These are phyloP conservation scores for Centruroides sculpturatus DNA, from an alignment of 1,140 invertebrate genomes.

Conservation along the genomic window DNA sequence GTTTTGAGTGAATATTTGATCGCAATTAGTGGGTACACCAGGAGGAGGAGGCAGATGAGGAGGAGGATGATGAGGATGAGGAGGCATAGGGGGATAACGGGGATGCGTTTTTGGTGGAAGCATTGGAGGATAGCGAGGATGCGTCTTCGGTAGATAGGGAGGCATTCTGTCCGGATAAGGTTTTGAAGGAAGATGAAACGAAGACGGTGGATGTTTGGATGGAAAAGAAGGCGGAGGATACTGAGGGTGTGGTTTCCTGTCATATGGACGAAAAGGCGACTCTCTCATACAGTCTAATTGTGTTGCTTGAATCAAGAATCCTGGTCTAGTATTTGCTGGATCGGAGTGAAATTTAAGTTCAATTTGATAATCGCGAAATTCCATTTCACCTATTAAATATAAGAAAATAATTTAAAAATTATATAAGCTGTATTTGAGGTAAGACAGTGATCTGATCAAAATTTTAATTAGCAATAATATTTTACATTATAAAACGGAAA, in stretches of 20 bases:
- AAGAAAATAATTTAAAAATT: background rate
- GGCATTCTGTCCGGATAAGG: too few species aligned
- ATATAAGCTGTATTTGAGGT: background rate
- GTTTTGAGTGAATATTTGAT: slow-evolving; percentile 4
- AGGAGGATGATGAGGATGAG: background rate
- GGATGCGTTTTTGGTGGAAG: too few species aligned
- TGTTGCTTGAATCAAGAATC: slow-evolving; percentile 18
- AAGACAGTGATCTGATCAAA: too few species aligned
- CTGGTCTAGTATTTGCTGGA: slow-evolving; percentile 10
- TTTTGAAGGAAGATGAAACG: too few species aligned
- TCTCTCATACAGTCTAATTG: slow-evolving; percentile 17
- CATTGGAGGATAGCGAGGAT: too few species aligned
- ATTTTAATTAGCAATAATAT: background rate
- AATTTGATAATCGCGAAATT: slow-evolving; percentile 17
- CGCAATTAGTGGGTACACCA: slow-evolving; percentile 4
- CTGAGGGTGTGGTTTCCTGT: background rate
- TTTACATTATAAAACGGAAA: background rate
- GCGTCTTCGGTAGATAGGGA: too few species aligned
- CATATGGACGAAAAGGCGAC: background rate
- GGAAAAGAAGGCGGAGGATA: background rate
- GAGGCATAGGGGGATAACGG: background rate
- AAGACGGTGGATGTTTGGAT: too few species aligned
- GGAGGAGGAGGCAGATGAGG: too few species aligned
- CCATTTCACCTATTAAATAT: slow-evolving; percentile 10
- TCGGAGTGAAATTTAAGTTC: slow-evolving; percentile 19